phyloP scores from a whole-genome alignment of 2,888 invertebrate species.

The Celastrina argiolus region DNA sequence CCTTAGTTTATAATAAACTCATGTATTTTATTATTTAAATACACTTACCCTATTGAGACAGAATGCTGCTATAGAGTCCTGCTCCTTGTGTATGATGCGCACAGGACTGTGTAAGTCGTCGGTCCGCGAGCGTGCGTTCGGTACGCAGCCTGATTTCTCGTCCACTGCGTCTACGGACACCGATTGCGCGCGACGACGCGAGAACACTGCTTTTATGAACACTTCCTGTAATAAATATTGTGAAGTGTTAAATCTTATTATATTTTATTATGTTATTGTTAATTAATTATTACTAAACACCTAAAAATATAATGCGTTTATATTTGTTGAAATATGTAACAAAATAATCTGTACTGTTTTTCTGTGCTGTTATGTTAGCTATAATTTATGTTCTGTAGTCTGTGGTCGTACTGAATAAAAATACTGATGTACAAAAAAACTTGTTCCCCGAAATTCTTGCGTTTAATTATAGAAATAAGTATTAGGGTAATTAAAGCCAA shows the following conservation, averaged over 20 bases:
- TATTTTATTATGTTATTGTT: too few species aligned
- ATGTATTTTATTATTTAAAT: not conserved
- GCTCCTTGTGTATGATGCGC: constrained; percentile 98
- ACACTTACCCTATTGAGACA: constrained; percentile 91
- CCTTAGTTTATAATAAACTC: too few species aligned
- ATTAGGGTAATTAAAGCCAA: not conserved
- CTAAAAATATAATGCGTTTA: too few species aligned
- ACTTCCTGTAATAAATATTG: constrained; percentile 78
- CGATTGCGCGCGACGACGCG: constrained; percentile 82
- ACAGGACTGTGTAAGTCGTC: constrained; percentile 86
- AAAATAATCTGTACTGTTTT: too few species aligned
- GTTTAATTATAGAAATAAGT: not conserved
- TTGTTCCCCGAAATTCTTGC: too few species aligned
- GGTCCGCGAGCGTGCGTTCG: constrained; percentile 42
- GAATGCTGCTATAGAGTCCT: constrained; percentile 98
- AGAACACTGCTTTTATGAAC: constrained; percentile 97
- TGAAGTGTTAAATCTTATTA: not conserved
- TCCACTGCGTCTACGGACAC: constrained; percentile 39
- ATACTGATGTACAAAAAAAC: too few species aligned
- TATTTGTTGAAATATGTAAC: too few species aligned
- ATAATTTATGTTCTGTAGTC: too few species aligned
- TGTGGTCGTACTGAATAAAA: too few species aligned
- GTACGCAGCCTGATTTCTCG: constrained; percentile 37
- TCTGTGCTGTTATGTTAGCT: too few species aligned
- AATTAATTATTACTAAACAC: too few species aligned